A percentile compares a stretch with the other conserved stretches of the same genome.
Conservation (phyloP, 2,888 invertebrate species). For the Margaritifera margaritifera region DNA sequence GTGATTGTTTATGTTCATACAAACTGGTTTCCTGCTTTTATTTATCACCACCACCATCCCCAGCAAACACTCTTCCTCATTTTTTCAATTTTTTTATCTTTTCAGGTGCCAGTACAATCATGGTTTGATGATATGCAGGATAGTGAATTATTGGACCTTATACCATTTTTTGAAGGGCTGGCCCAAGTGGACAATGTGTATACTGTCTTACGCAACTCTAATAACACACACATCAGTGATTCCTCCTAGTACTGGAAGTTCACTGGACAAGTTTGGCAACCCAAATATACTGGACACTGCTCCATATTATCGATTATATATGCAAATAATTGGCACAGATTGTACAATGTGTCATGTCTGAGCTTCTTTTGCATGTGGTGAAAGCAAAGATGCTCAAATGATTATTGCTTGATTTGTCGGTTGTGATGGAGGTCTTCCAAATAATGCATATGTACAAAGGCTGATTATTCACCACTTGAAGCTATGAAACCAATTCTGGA, state of each 20-base stretch:
- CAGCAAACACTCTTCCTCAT: background rate
- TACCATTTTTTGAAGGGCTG: slow-evolving; percentile 98
- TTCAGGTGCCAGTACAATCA: slow-evolving; percentile 93
- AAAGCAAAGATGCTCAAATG: too few species aligned
- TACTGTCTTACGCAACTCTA: slow-evolving; percentile 58
- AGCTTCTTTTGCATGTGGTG: too few species aligned
- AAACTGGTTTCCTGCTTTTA: background rate
- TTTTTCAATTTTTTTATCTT: slow-evolving; percentile 19
- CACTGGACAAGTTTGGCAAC: too few species aligned
- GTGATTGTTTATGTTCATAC: background rate
- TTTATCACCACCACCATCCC: background rate
- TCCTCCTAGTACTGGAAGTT: slow-evolving; percentile 41
- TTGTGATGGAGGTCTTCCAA: too few species aligned
- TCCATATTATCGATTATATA: too few species aligned
- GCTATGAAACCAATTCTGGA: too few species aligned
- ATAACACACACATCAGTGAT: slow-evolving; percentile 26
- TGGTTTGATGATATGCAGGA: slow-evolving; percentile 99
- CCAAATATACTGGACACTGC: too few species aligned
- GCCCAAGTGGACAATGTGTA: slow-evolving; percentile 97
- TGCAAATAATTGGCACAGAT: too few species aligned
- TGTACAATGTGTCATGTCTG: too few species aligned
- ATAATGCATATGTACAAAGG: too few species aligned
- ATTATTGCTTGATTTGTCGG: too few species aligned
- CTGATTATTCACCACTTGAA: too few species aligned
- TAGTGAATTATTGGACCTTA: slow-evolving; percentile 95